A percentile compares a stretch with the other conserved stretches of the same genome.
Evolutionary conservation across 2,113 vertebrate genomes (phyloP).

Genomic region (Sapayoa aenigma): DNA sequence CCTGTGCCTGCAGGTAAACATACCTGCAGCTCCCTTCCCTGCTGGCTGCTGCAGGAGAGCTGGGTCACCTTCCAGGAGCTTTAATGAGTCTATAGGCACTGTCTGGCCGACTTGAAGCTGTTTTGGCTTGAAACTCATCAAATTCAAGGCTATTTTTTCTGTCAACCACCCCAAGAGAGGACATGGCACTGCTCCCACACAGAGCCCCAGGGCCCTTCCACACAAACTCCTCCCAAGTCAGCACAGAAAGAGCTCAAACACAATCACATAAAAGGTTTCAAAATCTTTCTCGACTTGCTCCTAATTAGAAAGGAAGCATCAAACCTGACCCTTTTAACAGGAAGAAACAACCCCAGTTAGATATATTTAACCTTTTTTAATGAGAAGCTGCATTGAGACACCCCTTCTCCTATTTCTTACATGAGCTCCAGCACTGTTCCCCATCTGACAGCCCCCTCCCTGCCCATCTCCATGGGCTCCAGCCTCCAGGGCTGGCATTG

Average conservation of each 20-base stretch:
- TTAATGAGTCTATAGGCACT: not conserved
- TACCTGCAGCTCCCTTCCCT: not conserved
- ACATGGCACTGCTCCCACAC: not conserved
- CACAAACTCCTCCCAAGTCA: rapidly evolving
- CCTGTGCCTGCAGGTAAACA: not conserved
- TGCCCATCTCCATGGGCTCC: not conserved
- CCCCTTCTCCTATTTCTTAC: not conserved
- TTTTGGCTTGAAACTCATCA: not conserved
- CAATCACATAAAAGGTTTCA: not conserved
- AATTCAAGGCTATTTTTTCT: not conserved
- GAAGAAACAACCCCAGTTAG: not conserved
- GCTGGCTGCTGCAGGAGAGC: not conserved
- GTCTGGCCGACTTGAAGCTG: not conserved
- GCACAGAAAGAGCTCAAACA: not conserved
- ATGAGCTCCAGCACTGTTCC: not conserved
- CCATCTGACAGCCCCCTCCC: not conserved
- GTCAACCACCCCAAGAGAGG: not conserved
- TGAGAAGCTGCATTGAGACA: not conserved
- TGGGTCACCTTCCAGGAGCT: not conserved
- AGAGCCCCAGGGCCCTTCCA: not conserved
- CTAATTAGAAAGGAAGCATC: not conserved
- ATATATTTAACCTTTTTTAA: not conserved
- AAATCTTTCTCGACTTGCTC: not conserved
- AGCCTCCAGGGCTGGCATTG: not conserved
- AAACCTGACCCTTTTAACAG: not conserved